A percentile compares a stretch with the other conserved stretches of the same genome.
These are phyloP conservation scores for Alethe castanea DNA, from an alignment of 2,113 vertebrate species.

Conservation along the genomic window DNA sequence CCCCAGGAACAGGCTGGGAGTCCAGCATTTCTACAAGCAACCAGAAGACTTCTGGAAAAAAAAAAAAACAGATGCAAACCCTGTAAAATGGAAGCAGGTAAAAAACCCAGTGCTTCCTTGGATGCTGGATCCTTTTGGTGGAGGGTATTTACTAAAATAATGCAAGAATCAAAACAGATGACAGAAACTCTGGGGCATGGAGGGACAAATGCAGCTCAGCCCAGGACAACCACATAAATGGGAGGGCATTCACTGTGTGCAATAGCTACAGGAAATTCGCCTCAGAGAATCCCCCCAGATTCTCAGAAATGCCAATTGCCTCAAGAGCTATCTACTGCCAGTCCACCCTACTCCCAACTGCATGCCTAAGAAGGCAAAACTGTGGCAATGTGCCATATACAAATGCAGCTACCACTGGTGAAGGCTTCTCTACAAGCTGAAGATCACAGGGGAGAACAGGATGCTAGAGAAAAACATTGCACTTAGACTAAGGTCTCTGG, in stretches of 20 bases:
- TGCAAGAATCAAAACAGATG: not conserved
- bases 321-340: not conserved
- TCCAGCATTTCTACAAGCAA: conserved; percentile 49
- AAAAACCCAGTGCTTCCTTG: not conserved
- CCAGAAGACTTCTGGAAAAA: not conserved
- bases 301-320: not conserved
- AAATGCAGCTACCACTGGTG: not conserved
- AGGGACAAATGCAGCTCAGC: not conserved
- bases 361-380: not conserved
- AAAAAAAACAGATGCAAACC: not conserved
- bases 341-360: not conserved
- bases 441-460: not conserved
- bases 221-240: not conserved
- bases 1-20: conserved; percentile 66
- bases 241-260: not conserved
- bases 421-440: not conserved
- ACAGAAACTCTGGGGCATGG: not conserved
- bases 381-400: not conserved
- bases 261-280: not conserved
- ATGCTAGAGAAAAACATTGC: not conserved
- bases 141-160: not conserved
- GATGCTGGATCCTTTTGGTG: not conserved
- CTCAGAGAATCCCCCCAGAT: not conserved
- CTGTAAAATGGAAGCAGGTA: not conserved
- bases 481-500: not conserved